Conservation (phyloP, 2,113 vertebrate species). For the Melanotaenia duboulayi region DNA sequence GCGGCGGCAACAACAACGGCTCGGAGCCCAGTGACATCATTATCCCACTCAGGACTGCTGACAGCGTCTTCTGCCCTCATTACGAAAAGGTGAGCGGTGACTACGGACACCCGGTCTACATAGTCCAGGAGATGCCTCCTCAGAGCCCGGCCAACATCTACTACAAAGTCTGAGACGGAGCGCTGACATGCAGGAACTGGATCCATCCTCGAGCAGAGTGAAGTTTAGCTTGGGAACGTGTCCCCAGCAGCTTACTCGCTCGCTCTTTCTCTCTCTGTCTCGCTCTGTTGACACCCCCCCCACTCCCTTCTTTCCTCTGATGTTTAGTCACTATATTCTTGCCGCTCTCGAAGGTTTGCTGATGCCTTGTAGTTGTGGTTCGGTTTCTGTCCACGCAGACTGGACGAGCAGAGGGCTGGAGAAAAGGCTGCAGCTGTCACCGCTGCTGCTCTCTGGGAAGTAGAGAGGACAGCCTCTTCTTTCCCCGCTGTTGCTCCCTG, state of each 20-base stretch:
- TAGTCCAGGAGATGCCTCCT: constrained; percentile 99
- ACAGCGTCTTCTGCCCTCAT: constrained; percentile 99
- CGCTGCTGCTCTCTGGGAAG: constrained; percentile 62
- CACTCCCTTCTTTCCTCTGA: constrained; percentile 62
- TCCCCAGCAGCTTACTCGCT: constrained; percentile 31
- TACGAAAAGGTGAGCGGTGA: constrained; percentile 99
- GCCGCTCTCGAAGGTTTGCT: constrained; percentile 47
- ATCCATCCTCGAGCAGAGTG: constrained; percentile 46
- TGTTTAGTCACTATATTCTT: constrained; percentile 54
- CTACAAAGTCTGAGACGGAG: constrained; percentile 94
- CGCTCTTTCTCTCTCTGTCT: constrained; percentile 43
- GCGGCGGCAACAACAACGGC: constrained; percentile 94
- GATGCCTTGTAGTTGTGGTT: constrained; percentile 42
- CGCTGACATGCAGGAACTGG: constrained; percentile 37
- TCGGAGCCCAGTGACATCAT: constrained; percentile 99
- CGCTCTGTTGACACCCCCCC: constrained; percentile 46
- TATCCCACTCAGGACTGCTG: constrained; percentile 98
- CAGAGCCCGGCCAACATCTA: constrained; percentile 99
- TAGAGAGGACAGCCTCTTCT: constrained; percentile 39
- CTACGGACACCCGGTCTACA: constrained; percentile 99
- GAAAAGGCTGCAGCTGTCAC: constrained; percentile 25
- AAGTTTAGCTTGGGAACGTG: constrained; percentile 36
- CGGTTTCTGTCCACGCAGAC: constrained; percentile 7
- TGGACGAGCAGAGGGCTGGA: constrained; percentile 10
- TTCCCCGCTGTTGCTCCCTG: constrained; percentile 26